These are phyloP conservation scores for Eolophus roseicapilla DNA, from an alignment of 2,113 vertebrate genomes.

Conservation along the genomic window DNA sequence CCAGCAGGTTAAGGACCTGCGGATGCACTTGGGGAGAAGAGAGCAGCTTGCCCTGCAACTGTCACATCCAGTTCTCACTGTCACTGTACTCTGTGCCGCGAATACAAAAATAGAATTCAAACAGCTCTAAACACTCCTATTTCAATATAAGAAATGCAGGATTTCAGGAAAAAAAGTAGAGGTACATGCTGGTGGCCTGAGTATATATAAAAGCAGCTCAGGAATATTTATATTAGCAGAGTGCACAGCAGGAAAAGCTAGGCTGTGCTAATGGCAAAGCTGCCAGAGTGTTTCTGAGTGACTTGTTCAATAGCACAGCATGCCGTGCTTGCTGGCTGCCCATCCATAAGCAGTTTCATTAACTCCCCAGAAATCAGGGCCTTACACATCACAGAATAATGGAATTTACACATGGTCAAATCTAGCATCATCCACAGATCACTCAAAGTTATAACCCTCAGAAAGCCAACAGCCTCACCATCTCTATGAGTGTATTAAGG, in stretches of 20 bases:
- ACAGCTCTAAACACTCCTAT: not conserved
- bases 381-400: not conserved
- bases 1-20: not conserved
- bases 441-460: not conserved
- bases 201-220: not conserved
- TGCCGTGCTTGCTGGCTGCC: not conserved
- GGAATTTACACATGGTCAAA: not conserved
- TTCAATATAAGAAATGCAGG: not conserved
- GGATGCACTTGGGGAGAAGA: not conserved
- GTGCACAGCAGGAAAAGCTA: not conserved
- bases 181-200: not conserved
- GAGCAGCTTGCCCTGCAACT: not conserved
- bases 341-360: not conserved
- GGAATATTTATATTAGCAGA: slow-evolving; percentile 15
- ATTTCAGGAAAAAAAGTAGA: not conserved
- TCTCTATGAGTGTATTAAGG: not conserved
- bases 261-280: not conserved
- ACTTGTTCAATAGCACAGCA: not conserved
- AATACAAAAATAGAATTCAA: not conserved
- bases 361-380: not conserved
- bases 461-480: not conserved
- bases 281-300: not conserved
- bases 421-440: not conserved
- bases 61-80: not conserved
- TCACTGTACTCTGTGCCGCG: not conserved